Evolutionary conservation across 2,113 vertebrate species (phyloP), one percentile per base, ranked within the genome.

Genomic region (Herpetotheres cachinnans): DNA sequence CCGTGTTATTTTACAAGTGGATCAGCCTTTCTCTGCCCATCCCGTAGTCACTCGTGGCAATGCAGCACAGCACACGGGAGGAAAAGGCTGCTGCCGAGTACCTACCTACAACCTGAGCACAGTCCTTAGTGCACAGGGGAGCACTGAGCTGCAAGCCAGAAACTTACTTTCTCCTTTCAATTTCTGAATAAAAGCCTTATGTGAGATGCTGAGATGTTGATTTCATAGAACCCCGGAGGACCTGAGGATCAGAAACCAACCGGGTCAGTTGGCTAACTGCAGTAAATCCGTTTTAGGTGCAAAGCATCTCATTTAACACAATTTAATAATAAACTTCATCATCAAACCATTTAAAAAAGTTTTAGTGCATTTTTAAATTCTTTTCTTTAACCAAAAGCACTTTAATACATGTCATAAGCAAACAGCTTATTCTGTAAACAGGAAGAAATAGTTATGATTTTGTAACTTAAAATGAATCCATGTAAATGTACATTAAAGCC

Each of bases 21-120:
- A 49, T 72, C 49, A 69, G 42, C 77, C 47, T 82, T 93, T 59
- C 65, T 29, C 26, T 61, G 40, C 16, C 50, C 77, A 46, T 11
- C 40, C 70, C 6, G 0, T 44, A 42, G 40, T 29, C 61, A 27
- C 55, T n/a, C 2, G 1, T 24, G 65, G 63, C 46, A 29, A 30
- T 0, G 7, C 30, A 47, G 49, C 56, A 34, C 56, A 40, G 47
- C 6, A 6, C 50, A 9, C 0, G 1, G 34, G 21, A 82, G 47
- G 71, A 59, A 4, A 1, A 1, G 6, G n/a, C 10, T 50, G 20
- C 42, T 78, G 47, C 66, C 56, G 55, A 74, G 82, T 34, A 40
- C 14, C 65, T 6, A 16, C 55, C 59, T 24, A 54, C 25, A 29
- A 6, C 47, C 58, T 10, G 13, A 38, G 27, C 63, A 58, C 22